Evolutionary conservation across 2,797 vertebrate species (phyloP).

Genomic region (Tauraco hartlaubi): DNA sequence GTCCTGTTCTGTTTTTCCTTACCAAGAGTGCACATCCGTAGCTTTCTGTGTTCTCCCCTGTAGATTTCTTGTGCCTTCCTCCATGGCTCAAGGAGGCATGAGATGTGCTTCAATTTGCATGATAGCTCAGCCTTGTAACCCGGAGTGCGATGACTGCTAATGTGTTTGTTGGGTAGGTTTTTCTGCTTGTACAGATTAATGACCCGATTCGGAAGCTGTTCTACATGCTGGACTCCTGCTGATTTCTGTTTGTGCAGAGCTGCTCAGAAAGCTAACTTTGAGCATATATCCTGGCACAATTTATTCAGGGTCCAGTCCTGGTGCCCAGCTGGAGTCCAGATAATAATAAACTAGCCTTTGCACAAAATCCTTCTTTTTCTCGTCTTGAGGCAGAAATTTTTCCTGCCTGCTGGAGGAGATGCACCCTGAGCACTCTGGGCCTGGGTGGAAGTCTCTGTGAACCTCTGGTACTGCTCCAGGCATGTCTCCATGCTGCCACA

Average conservation of each 20-base stretch:
- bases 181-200: conserved; percentile 65
- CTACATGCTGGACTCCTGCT: conserved; percentile 27
- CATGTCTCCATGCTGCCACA: not conserved
- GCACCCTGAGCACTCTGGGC: not conserved
- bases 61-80: not conserved
- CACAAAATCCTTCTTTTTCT: not conserved
- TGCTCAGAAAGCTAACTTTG: conserved; percentile 15
- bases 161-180: conserved; percentile 56
- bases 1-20: not conserved
- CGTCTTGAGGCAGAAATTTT: not conserved
- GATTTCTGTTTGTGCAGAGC: conserved; percentile 34
- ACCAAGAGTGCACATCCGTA: fast-evolving
- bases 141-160: conserved; percentile 20
- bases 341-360: not conserved
- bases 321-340: not conserved
- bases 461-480: not conserved
- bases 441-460: not conserved
- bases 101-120: conserved; percentile 30
- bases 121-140: conserved; percentile 37
- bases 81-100: not conserved
- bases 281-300: conserved; percentile 5
- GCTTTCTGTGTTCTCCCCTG: not conserved
- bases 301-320: conserved; percentile 6
- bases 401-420: not conserved
- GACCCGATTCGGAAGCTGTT: not conserved